Conservation (phyloP, 2,797 vertebrate species). For the Prionace glauca region DNA sequence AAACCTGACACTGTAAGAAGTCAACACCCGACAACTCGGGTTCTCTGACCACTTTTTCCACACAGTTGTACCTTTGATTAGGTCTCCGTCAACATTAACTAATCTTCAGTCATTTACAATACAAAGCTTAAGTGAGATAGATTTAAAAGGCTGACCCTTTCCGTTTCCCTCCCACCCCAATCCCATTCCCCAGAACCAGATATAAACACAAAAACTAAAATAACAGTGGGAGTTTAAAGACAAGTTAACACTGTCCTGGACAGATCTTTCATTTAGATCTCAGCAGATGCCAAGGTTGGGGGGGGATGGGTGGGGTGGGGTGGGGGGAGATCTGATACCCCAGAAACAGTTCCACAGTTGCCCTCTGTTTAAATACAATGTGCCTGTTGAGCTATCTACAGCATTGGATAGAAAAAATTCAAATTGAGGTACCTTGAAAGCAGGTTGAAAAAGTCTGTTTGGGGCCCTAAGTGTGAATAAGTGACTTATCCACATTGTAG, state of each 20-base stretch:
- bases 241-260: conserved; percentile 9
- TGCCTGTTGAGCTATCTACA: conserved; percentile 36
- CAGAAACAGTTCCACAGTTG: not conserved
- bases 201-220: conserved; percentile 21
- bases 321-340: not conserved
- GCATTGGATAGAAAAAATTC: conserved; percentile 31
- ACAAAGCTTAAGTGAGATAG: conserved; percentile 16
- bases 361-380: conserved; percentile 30
- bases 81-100: conserved; percentile 20
- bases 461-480: not conserved
- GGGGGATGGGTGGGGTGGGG: no score
- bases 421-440: conserved; percentile 35
- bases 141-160: not conserved
- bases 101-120: conserved; percentile 4
- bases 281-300: not conserved
- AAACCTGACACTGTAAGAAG: not conserved
- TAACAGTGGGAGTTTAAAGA: conserved; percentile 28
- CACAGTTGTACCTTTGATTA: conserved; percentile 30
- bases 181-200: not conserved
- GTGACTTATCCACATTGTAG: conserved; percentile 8
- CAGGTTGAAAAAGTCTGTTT: conserved; percentile 35
- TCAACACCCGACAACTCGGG: not conserved
- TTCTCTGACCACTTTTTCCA: not conserved
- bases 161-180: not conserved
- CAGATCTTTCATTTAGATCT: not conserved